phyloP scores from a whole-genome alignment of 2,888 invertebrate species.

The Catocala nupta region DNA sequence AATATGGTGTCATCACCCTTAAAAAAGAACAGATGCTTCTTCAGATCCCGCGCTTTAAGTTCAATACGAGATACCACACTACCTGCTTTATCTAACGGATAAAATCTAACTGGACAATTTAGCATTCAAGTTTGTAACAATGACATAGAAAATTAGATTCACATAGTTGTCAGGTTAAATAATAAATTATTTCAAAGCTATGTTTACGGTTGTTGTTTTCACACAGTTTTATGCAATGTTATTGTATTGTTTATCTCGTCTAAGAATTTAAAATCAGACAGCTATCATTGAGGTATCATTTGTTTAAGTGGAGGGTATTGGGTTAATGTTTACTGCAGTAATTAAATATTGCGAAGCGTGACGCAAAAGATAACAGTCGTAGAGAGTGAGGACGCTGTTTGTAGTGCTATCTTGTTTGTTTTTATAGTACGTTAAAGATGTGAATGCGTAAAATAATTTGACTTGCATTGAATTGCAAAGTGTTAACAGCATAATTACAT shows the following conservation, averaged over 20 bases:
- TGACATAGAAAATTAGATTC: slow-evolving; percentile 5
- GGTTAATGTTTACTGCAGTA: neutral
- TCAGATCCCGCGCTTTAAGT: too few species aligned
- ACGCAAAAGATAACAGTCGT: too few species aligned
- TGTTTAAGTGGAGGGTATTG: neutral
- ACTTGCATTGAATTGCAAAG: too few species aligned
- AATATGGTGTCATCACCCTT: too few species aligned
- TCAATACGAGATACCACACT: too few species aligned
- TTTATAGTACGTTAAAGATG: too few species aligned
- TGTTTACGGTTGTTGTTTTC: slow-evolving; percentile 17
- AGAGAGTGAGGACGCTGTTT: too few species aligned
- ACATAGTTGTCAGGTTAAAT: slow-evolving; percentile 7
- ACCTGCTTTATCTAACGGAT: neutral
- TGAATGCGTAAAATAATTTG: too few species aligned
- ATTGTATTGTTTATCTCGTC: slow-evolving; percentile 20
- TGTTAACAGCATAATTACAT: too few species aligned
- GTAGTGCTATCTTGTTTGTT: too few species aligned
- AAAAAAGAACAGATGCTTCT: too few species aligned
- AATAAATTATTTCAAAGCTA: slow-evolving; percentile 12
- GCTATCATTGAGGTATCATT: slow-evolving; percentile 1
- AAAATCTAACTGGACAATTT: neutral
- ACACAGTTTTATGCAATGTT: slow-evolving; percentile 18
- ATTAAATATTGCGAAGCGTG: neutral
- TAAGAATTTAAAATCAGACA: slow-evolving; percentile 1
- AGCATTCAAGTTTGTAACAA: slow-evolving; percentile 7